Evolutionary conservation across 1,140 invertebrate genomes (phyloP).

Genomic region (Daktulosphaira vitifoliae): DNA sequence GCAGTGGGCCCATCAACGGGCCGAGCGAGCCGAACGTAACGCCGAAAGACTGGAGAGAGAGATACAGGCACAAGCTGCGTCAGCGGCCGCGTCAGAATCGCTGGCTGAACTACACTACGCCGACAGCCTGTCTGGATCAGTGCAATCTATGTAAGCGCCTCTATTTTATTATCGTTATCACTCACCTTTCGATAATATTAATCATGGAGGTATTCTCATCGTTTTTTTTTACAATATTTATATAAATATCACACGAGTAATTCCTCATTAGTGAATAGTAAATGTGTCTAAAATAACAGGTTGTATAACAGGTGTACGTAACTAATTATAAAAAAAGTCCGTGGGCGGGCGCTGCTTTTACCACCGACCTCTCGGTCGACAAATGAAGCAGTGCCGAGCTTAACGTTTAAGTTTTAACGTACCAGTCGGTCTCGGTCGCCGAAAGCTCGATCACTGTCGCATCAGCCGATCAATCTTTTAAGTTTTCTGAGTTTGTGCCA

Average conservation of each 20-base stretch:
- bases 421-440: background rate
- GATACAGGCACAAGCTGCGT: slow-evolving; percentile 24
- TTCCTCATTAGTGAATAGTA: too few species aligned
- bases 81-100: slow-evolving; percentile 26
- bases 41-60: slow-evolving; percentile 31
- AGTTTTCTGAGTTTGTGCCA: background rate
- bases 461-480: too few species aligned
- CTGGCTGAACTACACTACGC: slow-evolving; percentile 20
- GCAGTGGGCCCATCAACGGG: slow-evolving; percentile 34
- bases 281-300: too few species aligned
- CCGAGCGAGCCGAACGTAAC: slow-evolving; percentile 32
- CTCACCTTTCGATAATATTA: too few species aligned
- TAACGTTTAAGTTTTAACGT: background rate
- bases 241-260: too few species aligned
- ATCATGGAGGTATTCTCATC: too few species aligned
- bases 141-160: slow-evolving; percentile 33
- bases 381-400: background rate
- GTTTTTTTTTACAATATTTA: too few species aligned
- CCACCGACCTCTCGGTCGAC: background rate
- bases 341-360: too few species aligned
- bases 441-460: background rate
- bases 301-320: too few species aligned
- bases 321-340: too few species aligned
- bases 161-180: background rate
- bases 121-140: slow-evolving; percentile 31